Conservation (phyloP, 1,140 invertebrate genomes). For the Arctopsyche grandis region DNA sequence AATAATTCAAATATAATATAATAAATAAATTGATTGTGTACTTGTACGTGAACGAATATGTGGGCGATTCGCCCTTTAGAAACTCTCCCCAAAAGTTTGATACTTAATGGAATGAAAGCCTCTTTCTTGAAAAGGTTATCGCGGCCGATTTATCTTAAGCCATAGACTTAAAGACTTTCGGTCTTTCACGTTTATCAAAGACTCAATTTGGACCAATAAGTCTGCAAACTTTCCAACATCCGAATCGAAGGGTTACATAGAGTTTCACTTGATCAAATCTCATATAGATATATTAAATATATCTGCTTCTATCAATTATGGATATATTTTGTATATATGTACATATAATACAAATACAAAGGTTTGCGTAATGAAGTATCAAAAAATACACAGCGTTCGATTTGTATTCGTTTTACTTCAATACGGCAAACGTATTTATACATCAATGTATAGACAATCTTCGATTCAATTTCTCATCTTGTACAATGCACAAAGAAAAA, state of each 20-base stretch:
- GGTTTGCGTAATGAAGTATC: too few relatives aligned
- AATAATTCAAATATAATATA: too few relatives aligned
- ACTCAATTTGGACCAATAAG: constrained; percentile 28
- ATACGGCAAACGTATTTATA: not conserved
- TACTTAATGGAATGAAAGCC: constrained; percentile 43
- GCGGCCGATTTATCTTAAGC: constrained; percentile 39
- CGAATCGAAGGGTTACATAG: constrained; percentile 4
- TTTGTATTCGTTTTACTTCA: too few relatives aligned
- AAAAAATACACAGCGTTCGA: too few relatives aligned
- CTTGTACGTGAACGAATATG: not conserved
- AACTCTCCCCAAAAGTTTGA: not conserved
- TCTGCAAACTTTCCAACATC: constrained; percentile 31
- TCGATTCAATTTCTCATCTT: constrained; percentile 54
- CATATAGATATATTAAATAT: not conserved
- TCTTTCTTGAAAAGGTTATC: constrained; percentile 41
- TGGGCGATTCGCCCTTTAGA: constrained; percentile 17
- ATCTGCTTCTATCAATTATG: not conserved
- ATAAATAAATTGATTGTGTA: not conserved
- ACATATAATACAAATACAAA: too few relatives aligned
- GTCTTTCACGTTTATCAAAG: constrained; percentile 41
- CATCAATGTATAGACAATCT: constrained; percentile 33
- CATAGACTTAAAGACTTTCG: constrained; percentile 36
- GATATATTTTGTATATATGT: not conserved
- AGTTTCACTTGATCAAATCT: constrained; percentile 21
- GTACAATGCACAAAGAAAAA: constrained; percentile 52